Percentiles rank a stretch among this genome's conserved stretches.
Evolutionary conservation across 2,888 invertebrate genomes (phyloP).

Genomic region (Microplitis deprimator): DNA sequence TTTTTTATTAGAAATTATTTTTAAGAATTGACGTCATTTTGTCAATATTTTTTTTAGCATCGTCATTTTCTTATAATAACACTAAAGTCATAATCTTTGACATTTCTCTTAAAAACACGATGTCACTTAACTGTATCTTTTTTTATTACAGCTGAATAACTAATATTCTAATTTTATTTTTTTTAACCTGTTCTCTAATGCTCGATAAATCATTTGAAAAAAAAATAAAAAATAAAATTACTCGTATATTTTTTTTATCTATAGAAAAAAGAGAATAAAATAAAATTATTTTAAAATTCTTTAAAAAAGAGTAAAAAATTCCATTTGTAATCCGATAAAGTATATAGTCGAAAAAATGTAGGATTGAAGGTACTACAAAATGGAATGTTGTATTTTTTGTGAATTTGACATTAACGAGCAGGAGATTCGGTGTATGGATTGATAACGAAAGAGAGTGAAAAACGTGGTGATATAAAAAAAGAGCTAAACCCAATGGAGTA

Average conservation of each 20-base stretch:
- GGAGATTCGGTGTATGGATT: neutral
- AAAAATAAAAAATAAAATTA: neutral
- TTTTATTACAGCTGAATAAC: neutral
- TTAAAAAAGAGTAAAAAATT: neutral
- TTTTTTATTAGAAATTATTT: neutral
- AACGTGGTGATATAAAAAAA: slow-evolving; percentile 25
- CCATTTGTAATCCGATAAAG: neutral
- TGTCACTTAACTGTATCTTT: neutral
- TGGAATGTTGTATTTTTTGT: slow-evolving; percentile 1
- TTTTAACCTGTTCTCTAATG: neutral
- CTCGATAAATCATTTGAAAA: neutral
- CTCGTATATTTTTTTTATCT: neutral
- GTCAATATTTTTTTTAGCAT: neutral
- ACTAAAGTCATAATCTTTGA: neutral
- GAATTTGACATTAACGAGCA: slow-evolving; percentile 1
- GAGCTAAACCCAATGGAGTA: slow-evolving; percentile 37
- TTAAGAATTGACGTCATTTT: neutral
- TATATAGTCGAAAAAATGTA: neutral
- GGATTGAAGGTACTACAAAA: neutral
- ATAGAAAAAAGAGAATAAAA: neutral
- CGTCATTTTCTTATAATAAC: neutral
- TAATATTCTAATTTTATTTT: neutral
- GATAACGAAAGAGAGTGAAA: slow-evolving; percentile 17
- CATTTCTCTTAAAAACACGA: neutral
- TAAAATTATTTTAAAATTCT: neutral